Evolutionary conservation across 2,888 invertebrate species (phyloP).

Genomic region (Synergus gifuensis): DNA sequence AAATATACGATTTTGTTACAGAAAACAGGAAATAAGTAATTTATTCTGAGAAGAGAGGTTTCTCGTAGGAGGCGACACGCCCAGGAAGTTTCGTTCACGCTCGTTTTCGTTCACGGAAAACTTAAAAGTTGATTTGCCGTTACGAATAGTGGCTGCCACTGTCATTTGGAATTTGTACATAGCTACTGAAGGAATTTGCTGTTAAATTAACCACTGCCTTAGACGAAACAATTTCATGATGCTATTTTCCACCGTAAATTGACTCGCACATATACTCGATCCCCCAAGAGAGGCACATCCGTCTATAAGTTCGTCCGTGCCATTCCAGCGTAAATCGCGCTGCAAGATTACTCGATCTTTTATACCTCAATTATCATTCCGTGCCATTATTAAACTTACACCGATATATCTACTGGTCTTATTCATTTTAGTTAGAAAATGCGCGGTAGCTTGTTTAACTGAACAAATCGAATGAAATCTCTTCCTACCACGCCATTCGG

Average conservation of each 20-base stretch:
- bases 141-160: slow-evolving; percentile 44
- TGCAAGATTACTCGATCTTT: slow-evolving; percentile 67
- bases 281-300: slow-evolving; percentile 49
- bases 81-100: slow-evolving; percentile 51
- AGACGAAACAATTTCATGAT: slow-evolving; percentile 69
- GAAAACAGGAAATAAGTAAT: slow-evolving; percentile 15
- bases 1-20: slow-evolving; percentile 13
- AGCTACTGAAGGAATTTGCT: slow-evolving; percentile 59
- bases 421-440: slow-evolving; percentile 38
- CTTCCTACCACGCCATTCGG: slow-evolving; percentile 47
- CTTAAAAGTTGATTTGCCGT: slow-evolving; percentile 60
- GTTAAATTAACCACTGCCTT: slow-evolving; percentile 67
- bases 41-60: neutral
- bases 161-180: slow-evolving; percentile 23
- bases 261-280: slow-evolving; percentile 61
- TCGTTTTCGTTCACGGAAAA: slow-evolving; percentile 59
- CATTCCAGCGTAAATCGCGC: slow-evolving; percentile 49
- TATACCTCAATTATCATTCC: slow-evolving; percentile 71
- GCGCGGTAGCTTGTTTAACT: slow-evolving; percentile 47
- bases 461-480: slow-evolving; percentile 53
- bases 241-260: slow-evolving; percentile 68
- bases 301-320: slow-evolving; percentile 27
- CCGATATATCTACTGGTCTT: slow-evolving; percentile 47
- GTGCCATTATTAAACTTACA: slow-evolving; percentile 63
- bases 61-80: slow-evolving; percentile 16